Base-by-base conservation (phyloP, 2,888 invertebrate genomes). In the Oithona nana region DNA sequence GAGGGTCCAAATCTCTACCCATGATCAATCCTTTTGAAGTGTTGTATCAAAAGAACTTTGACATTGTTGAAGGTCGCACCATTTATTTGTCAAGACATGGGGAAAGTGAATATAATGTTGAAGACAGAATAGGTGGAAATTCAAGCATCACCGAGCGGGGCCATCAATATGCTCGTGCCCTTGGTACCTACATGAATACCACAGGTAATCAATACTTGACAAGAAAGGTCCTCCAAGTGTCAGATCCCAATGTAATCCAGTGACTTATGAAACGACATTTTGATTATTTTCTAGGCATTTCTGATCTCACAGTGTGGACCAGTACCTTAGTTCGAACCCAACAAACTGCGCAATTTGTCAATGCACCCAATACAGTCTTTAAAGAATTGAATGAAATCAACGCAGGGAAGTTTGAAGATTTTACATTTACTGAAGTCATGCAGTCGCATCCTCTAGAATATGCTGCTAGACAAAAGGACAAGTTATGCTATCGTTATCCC, bases 91-190 rank as follows among this genome's bases (percentile, higher is more conserved):
- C 26, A 11, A 24, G 56, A 20, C 56, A 56, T 26, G 56, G 56
- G 29, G 56, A 56, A 28, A 56, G 56, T 56, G 56, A 56, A 28
- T 56, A 56, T 28, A 56, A 56, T 56, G 56, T 56, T 28, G 26
- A 56, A 28, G 56, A 56, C 20, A 24, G 56, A 6, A 56, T 56
- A 1, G 56, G 56, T 28, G 56, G 56, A 1, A 28, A 56, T 56
- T 28, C 56, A 4, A 24, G 20, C 20, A 20, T 56, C 13, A 56
- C 56, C 4, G 26, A 24, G 8, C 20, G 56, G 20, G 56, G 56
- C 8, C 22, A 20, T n/a, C 26, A 20, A 24, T 56, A 24, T 3
- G 56, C 56, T 20, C 24, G 28, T 24, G 29, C 28, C 26, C 28
- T 56, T 24, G 56, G 28, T 26, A 24, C 22, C 22, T 56, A 56